These are phyloP conservation scores for Acronicta leporina DNA, from an alignment of 2,888 invertebrate species.

Conservation along the genomic window DNA sequence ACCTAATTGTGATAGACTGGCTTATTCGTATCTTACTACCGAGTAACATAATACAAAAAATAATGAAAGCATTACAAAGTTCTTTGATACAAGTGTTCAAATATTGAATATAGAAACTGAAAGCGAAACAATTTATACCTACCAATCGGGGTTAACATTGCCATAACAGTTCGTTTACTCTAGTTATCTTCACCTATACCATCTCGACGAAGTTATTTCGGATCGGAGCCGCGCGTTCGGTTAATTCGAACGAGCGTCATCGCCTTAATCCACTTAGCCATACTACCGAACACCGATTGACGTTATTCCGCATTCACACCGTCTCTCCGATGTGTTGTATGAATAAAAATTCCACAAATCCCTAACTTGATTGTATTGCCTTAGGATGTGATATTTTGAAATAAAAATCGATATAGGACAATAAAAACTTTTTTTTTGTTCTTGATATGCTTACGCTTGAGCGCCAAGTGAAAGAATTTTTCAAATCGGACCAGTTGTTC, in stretches of 20 bases:
- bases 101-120: constrained; percentile 24
- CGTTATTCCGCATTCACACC: constrained; percentile 43
- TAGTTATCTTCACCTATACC: constrained; percentile 33
- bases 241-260: constrained; percentile 59
- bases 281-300: constrained; percentile 46
- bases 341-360: constrained; percentile 38
- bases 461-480: too few relatives aligned
- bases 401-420: not conserved
- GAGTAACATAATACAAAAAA: too few relatives aligned
- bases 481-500: too few relatives aligned
- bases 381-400: not conserved
- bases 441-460: too few relatives aligned
- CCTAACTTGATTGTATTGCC: constrained; percentile 28
- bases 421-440: too few relatives aligned
- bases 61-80: constrained; percentile 4
- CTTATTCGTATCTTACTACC: too few relatives aligned
- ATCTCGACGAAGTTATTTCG: constrained; percentile 48
- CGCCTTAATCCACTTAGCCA: constrained; percentile 62
- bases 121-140: constrained; percentile 19
- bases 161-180: constrained; percentile 42
- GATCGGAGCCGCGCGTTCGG: constrained; percentile 45
- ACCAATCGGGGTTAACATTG: constrained; percentile 21
- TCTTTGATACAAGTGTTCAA: not conserved
- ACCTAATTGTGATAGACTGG: too few relatives aligned
- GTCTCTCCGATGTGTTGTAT: constrained; percentile 25